Evolutionary conservation across 2,888 invertebrate genomes (phyloP).

Genomic region (Pachydiplax longipennis): DNA sequence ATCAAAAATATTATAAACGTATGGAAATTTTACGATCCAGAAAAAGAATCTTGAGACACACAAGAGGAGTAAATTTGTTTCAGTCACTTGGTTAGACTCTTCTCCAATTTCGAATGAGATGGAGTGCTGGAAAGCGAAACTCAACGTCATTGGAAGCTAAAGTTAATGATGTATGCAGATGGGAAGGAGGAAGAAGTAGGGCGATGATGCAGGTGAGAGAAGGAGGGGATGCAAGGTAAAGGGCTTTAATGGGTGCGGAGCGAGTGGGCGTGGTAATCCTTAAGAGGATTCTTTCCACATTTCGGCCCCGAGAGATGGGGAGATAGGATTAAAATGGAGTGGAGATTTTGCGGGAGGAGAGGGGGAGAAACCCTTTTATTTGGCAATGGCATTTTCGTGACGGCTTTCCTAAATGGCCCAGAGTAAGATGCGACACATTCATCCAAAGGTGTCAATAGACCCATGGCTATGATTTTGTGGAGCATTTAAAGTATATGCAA

Average conservation of each 20-base stretch:
- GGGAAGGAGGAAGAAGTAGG: neutral
- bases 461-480: too few species aligned
- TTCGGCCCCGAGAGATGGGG: conserved; percentile 9
- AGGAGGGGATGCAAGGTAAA: conserved; percentile 18
- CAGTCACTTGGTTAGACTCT: too few species aligned
- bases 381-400: neutral
- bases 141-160: neutral
- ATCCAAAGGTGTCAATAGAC: too few species aligned
- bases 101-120: neutral
- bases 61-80: neutral
- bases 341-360: neutral
- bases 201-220: neutral
- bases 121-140: neutral
- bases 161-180: neutral
- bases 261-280: conserved; percentile 38
- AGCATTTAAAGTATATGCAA: too few species aligned
- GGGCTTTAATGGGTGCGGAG: conserved; percentile 14
- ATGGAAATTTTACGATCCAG: too few species aligned
- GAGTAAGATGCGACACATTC: too few species aligned
- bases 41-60: neutral
- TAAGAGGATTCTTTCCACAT: conserved; percentile 41
- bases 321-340: neutral
- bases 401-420: too few species aligned
- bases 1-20: too few species aligned
- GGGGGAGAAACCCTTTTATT: neutral